Evolutionary conservation across 1,140 invertebrate genomes (phyloP).

Genomic region (Acarapis woodi): DNA sequence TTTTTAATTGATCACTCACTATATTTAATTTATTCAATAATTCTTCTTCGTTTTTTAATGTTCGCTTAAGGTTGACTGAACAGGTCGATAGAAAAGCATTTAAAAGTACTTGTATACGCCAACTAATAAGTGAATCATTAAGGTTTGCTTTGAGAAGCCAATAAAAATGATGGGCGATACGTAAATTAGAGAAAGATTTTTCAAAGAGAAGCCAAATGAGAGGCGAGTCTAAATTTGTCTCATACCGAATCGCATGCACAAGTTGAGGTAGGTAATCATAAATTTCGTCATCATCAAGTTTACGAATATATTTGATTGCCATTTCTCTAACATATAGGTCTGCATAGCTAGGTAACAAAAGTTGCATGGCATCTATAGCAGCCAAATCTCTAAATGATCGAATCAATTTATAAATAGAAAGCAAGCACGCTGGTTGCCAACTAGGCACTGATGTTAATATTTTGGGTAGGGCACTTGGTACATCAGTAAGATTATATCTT

Average conservation of each 20-base stretch:
- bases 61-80: conserved; percentile 45
- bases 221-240: conserved; percentile 63
- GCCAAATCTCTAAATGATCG: conserved; percentile 41
- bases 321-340: conserved; percentile 53
- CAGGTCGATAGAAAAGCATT: conserved; percentile 52
- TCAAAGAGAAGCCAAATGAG: conserved; percentile 51
- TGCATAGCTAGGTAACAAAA: conserved; percentile 68
- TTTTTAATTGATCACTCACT: conserved; percentile 53
- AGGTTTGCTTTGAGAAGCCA: conserved; percentile 39
- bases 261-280: conserved; percentile 73
- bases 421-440: conserved; percentile 58
- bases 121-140: conserved; percentile 19
- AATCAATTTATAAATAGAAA: conserved; percentile 53
- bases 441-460: conserved; percentile 58
- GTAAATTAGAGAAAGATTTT: conserved; percentile 46
- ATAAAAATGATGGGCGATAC: conserved; percentile 75
- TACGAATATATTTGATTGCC: conserved; percentile 48
- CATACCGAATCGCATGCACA: conserved; percentile 70
- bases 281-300: conserved; percentile 52
- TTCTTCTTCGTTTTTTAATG: conserved; percentile 52
- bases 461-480: conserved; percentile 59
- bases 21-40: conserved; percentile 43
- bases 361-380: conserved; percentile 59
- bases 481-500: conserved; percentile 52
- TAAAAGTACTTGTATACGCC: conserved; percentile 50